A percentile compares a stretch with the other conserved stretches of the same genome.
Conservation (phyloP, 1,140 invertebrate genomes). For the Diorhabda carinulata region DNA sequence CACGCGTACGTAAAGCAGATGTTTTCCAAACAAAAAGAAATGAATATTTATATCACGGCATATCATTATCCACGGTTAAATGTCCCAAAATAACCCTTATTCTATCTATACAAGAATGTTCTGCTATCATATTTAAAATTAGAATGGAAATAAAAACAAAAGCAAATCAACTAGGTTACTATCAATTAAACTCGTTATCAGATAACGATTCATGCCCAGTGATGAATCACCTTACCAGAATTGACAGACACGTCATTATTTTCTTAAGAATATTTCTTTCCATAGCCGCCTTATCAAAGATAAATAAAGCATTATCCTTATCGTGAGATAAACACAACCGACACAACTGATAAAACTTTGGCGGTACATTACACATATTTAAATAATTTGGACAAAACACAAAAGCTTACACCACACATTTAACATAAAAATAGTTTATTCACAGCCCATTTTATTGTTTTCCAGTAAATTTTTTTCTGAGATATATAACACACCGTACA, state of each 20-base stretch:
- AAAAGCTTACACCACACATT: constrained; percentile 38
- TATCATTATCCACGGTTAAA: constrained; percentile 21
- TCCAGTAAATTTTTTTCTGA: constrained; percentile 17
- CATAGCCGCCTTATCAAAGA: constrained; percentile 40
- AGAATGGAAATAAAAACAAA: constrained; percentile 10
- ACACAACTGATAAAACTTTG: constrained; percentile 63
- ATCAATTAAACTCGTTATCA: constrained; percentile 7
- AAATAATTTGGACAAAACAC: constrained; percentile 43
- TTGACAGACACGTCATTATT: constrained; percentile 51
- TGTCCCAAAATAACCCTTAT: constrained; percentile 25
- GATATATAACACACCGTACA: constrained; percentile 22
- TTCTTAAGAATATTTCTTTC: constrained; percentile 45
- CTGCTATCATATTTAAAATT: constrained; percentile 14
- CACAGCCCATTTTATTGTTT: constrained; percentile 40
- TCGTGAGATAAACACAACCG: constrained; percentile 55
- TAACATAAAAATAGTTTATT: constrained; percentile 31
- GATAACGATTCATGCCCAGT: constrained; percentile 8
- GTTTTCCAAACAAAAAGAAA: constrained; percentile 37
- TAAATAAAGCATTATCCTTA: constrained; percentile 35
- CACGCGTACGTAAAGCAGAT: constrained; percentile 34
- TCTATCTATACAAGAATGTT: constrained; percentile 24
- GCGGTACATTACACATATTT: constrained; percentile 65
- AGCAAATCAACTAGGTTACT: constrained; percentile 19
- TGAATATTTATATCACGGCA: constrained; percentile 33
- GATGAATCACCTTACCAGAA: constrained; percentile 46